Conservation (phyloP, 2,888 invertebrate genomes). For the Tribolium freemani region DNA sequence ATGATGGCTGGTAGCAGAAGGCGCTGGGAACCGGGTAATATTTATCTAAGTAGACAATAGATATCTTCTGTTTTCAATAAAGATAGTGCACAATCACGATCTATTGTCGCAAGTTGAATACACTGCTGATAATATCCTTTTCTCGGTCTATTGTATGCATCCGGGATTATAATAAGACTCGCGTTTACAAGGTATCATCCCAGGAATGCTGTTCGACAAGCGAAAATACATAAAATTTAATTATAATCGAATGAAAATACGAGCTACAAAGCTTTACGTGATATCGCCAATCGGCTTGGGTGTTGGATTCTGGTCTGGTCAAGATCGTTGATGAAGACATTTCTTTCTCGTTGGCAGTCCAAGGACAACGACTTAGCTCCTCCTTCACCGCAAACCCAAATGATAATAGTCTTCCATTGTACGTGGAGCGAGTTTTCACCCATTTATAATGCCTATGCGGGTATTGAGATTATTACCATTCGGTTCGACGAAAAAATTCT, state of each 20-base stretch:
- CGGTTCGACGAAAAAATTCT: neutral
- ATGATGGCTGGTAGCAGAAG: slow-evolving; percentile 55
- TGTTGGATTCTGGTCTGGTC: slow-evolving; percentile 48
- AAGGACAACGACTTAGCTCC: slow-evolving; percentile 60
- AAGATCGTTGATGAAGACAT: slow-evolving; percentile 62
- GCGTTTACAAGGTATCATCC: slow-evolving; percentile 41
- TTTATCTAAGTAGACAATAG: slow-evolving; percentile 64
- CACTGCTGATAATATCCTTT: slow-evolving; percentile 51
- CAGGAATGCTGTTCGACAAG: slow-evolving; percentile 35
- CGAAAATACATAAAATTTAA: slow-evolving; percentile 52
- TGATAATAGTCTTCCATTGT: slow-evolving; percentile 29
- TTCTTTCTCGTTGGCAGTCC: slow-evolving; percentile 64
- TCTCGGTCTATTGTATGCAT: slow-evolving; percentile 40
- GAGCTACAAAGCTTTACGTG: slow-evolving; percentile 32
- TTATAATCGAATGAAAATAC: slow-evolving; percentile 43
- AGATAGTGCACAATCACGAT: slow-evolving; percentile 65
- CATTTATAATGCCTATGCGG: neutral
- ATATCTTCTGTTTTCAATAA: slow-evolving; percentile 62
- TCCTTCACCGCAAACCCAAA: slow-evolving; percentile 49
- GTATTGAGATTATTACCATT: neutral
- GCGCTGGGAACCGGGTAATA: slow-evolving; percentile 62
- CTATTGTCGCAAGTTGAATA: slow-evolving; percentile 62
- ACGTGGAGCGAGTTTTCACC: neutral
- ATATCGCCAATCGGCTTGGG: slow-evolving; percentile 45
- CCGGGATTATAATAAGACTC: slow-evolving; percentile 21